Conservation (phyloP, 2,797 vertebrate species). For the Dryobates pubescens region DNA sequence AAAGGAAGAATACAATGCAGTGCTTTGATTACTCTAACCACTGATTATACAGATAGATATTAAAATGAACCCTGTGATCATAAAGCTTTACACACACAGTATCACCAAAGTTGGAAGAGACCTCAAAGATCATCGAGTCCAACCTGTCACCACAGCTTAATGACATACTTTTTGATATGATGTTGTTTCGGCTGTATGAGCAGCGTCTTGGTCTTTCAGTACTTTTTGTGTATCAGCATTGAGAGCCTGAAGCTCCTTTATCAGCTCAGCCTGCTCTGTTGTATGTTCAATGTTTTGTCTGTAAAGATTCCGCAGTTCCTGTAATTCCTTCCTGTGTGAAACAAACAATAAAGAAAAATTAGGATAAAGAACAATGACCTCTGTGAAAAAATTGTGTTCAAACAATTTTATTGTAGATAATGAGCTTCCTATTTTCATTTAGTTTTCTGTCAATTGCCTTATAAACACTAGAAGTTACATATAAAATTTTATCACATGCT, state of each 20-base stretch:
- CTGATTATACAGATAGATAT: background rate
- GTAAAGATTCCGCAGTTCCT: conserved; percentile 86
- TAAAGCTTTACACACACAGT: background rate
- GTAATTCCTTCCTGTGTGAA: conserved; percentile 77
- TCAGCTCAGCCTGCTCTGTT: conserved; percentile 87
- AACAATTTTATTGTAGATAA: conserved; percentile 39
- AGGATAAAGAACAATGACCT: conserved; percentile 14
- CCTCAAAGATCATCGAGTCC: too few species aligned
- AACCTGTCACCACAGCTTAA: background rate
- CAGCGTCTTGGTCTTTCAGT: conserved; percentile 89
- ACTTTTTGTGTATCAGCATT: conserved; percentile 88
- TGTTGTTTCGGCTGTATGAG: conserved; percentile 84
- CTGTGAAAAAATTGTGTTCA: conserved; percentile 16
- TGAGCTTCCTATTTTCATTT: conserved; percentile 35
- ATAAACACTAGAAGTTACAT: conserved; percentile 44
- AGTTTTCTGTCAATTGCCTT: conserved; percentile 48
- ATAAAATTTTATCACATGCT: conserved; percentile 57
- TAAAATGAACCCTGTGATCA: conserved; percentile 3
- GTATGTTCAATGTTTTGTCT: conserved; percentile 84
- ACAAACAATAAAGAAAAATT: conserved; percentile 53
- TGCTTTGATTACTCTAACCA: background rate
- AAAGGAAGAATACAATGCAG: background rate
- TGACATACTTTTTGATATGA: conserved; percentile 88
- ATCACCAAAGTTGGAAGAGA: too few species aligned
- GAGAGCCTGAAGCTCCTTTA: conserved; percentile 91